Base-by-base conservation (phyloP, 1,140 invertebrate species). In the Tetramorium simillimum region DNA sequence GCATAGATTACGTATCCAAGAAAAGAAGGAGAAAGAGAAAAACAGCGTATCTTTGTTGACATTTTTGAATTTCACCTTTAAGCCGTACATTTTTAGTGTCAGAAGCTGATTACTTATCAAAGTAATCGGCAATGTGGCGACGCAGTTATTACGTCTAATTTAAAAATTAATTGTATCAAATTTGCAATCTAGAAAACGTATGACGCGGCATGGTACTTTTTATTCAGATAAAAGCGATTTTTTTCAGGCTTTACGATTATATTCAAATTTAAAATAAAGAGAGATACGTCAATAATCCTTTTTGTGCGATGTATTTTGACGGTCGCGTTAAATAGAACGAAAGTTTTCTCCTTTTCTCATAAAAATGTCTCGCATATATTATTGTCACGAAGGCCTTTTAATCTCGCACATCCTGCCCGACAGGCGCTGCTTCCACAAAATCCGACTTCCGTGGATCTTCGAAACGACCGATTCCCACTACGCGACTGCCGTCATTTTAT, bases 401-500 rank as follows among this genome's bases (percentile, higher is more conserved):
- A 73, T 82, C 46, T 58, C 6, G 24, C 78, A 1, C 28, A 82
- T 72, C 18, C 33, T 80, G 46, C 16, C n/a, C 33, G 63, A 18
- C 18, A 18, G 14, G 46, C 28, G 3, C n/a, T 12, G 10, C 37
- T 60, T 60, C 10, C 51, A 33, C 37, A 73, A 82, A 82, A 73
- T 60, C 16, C 21, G 16, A 28, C 63, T 24, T 82, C 40, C 33
- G n/a, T 7, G 21, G 24, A 18, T 49, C 10, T 56, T 49, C 24
- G 40, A 60, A 60, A 43, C 33, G 24, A 33, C 51, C 40, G 18
- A 60, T 58, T 84, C 53, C 53, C 80, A 84, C 10, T 56, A 60
- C 14, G 40, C 43, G 18, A 28, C 58, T 56, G 58, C 72, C 53
- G 43, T 84, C 72, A 62, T 53, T 84, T 84, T 84, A 75, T 84